These are phyloP conservation scores for Enteromius mattozi DNA, from an alignment of 2,797 vertebrate genomes.

Conservation along the genomic window DNA sequence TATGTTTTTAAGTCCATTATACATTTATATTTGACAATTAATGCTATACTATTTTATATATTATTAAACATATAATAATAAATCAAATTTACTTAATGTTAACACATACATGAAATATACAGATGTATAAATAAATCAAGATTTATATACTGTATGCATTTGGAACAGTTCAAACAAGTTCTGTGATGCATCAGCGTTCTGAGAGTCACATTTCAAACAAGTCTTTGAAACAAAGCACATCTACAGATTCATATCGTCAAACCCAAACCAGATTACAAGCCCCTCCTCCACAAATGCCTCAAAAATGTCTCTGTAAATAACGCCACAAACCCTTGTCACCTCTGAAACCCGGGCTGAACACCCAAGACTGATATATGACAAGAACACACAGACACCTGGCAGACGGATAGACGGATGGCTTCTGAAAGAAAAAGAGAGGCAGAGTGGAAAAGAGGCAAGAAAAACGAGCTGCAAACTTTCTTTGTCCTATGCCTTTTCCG, in stretches of 20 bases:
- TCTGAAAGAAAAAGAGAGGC: neutral
- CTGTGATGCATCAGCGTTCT: neutral
- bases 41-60: neutral
- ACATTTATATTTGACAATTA: neutral
- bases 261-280: slow-evolving; percentile 67
- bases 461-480: slow-evolving; percentile 86
- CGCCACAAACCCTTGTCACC: slow-evolving; percentile 74
- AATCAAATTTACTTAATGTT: neutral
- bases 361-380: slow-evolving; percentile 69
- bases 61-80: neutral
- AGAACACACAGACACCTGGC: slow-evolving; percentile 69
- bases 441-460: slow-evolving; percentile 76
- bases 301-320: slow-evolving; percentile 72
- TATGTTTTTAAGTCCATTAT: neutral
- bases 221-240: slow-evolving; percentile 54
- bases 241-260: slow-evolving; percentile 64
- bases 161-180: neutral
- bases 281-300: slow-evolving; percentile 65
- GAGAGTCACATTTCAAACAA: slow-evolving; percentile 61
- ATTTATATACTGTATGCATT: neutral
- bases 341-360: slow-evolving; percentile 69
- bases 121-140: neutral
- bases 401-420: neutral
- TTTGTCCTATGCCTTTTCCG: slow-evolving; percentile 81
- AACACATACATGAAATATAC: neutral